Conservation (phyloP, 2,888 invertebrate species). For the Linyphia triangularis region DNA sequence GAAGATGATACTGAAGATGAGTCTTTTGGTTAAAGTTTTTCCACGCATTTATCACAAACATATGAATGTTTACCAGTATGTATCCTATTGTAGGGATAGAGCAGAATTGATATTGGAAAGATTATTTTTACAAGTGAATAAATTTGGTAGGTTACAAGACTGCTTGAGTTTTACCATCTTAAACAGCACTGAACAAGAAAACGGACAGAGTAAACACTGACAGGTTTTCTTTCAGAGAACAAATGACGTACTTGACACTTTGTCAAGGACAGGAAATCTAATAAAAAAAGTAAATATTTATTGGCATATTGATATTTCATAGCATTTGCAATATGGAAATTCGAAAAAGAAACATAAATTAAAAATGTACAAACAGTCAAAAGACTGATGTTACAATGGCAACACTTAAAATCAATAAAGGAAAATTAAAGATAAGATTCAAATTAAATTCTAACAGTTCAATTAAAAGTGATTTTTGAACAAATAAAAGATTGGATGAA, state of each 20-base stretch:
- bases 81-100: neutral
- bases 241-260: neutral
- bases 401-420: no score
- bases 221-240: neutral
- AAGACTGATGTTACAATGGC: no score
- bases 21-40: neutral
- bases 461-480: no score
- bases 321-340: no score
- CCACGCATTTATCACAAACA: neutral
- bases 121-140: neutral
- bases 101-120: neutral
- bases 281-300: no score
- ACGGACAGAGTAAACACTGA: neutral
- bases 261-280: neutral
- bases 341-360: no score
- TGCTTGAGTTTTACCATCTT: neutral
- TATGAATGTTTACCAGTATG: neutral
- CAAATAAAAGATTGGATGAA: no score
- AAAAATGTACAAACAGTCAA: no score
- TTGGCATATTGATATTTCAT: no score
- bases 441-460: no score
- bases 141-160: neutral
- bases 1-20: neutral
- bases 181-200: neutral
- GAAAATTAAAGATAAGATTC: no score